Evolutionary conservation across 37 sponge, comb jelly and placozoan species (phyloP), one percentile per base, ranked within the genome.

Genomic region (Haliclona indistincta): DNA sequence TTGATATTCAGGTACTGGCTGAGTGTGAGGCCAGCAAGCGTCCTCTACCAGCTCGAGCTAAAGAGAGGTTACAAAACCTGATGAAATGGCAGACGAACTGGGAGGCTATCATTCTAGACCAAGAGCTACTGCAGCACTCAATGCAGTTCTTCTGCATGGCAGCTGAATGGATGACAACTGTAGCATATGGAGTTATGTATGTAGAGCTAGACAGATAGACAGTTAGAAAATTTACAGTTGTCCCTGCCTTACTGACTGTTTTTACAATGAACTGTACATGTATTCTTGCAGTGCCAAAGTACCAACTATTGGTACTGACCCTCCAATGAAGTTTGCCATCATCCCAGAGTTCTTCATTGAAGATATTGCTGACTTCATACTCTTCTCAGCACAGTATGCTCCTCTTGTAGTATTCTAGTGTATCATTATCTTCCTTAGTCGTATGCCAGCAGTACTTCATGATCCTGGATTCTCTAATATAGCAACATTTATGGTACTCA

Each of bases 261-360:
- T 61, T 10, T 61, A n/a, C 28, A 33, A 10, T 17, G 26, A 11
- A 33, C 13, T 34, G 20, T 66, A 66, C 6, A 30, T 55, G 20
- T 53, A 55, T 73, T 13, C 11, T 34, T 37, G 40, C 38, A 66
- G 43, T 13, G 29, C 76, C 37, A 34, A 35, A 2, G 67, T 81
- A 20, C 77, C 82, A 33, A 39, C 71, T 33, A 58, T 74, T 1
- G 41, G 74, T 0, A 76, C 69, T 33, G n/a, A n/a, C n/a, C 64
- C 79, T 41, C 90, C 90, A 7, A 15, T 73, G 23, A 63, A 65
- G 5, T 89, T 96, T 77, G 80, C 87, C 29, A 66, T 84, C 23
- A 40, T 97, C 5, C 97, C 97, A 4, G 95, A 97, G 81, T 97
- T 76, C 83, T 86, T 82, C 56, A 51, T 94, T 60, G 89, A 94